A percentile compares a stretch with the other conserved stretches of the same genome.
Evolutionary conservation across 2,888 invertebrate species (phyloP).

Genomic region (Ashinkailepas kermadecensis): DNA sequence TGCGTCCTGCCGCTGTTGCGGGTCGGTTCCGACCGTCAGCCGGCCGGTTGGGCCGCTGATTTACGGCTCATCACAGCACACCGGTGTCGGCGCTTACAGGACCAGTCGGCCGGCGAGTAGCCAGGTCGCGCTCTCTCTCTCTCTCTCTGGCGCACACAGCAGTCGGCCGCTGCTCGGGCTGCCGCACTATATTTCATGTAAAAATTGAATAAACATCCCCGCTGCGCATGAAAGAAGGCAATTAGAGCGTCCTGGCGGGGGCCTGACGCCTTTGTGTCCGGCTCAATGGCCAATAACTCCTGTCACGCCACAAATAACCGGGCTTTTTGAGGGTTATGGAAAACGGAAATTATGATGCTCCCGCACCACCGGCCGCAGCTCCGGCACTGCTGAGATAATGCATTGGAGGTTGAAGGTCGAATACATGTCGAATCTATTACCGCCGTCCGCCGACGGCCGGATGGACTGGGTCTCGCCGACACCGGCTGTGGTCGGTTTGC

Average conservation of each 20-base stretch:
- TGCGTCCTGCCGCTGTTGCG: too few species aligned
- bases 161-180: too few species aligned
- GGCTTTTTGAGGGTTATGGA: background rate
- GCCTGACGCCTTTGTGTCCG: slow-evolving; percentile 9
- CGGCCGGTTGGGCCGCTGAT: background rate
- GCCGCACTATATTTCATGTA: slow-evolving; percentile 11
- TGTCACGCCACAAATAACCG: slow-evolving; percentile 20
- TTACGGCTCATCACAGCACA: background rate
- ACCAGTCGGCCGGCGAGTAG: too few species aligned
- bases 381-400: background rate
- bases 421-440: background rate
- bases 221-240: background rate
- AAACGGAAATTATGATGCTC: slow-evolving; percentile 14
- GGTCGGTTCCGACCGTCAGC: too few species aligned
- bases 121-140: too few species aligned
- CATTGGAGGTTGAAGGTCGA: background rate
- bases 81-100: too few species aligned
- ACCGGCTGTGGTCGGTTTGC: too few species aligned
- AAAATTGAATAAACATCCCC: slow-evolving; percentile 22
- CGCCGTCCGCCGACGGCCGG: too few species aligned
- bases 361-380: background rate
- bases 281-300: slow-evolving; percentile 17
- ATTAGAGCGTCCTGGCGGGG: background rate
- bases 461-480: too few species aligned
- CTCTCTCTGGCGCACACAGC: too few species aligned